phyloP scores from a whole-genome alignment of 2,113 vertebrate species.

The Chloropsis cyanopogon region DNA sequence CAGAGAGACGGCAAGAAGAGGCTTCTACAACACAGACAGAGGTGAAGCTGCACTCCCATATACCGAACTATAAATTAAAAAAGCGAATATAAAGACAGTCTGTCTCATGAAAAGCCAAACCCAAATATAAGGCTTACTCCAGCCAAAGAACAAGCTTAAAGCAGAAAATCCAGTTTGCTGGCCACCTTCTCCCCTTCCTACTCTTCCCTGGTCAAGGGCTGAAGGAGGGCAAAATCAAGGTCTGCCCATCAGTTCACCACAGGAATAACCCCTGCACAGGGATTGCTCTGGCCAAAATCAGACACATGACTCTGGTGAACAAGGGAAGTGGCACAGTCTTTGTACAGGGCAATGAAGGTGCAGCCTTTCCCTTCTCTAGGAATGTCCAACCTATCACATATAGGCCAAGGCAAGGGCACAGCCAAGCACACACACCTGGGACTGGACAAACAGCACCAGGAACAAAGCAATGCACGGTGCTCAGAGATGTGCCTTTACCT shows the following conservation, averaged over 20 bases:
- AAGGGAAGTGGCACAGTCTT: not conserved
- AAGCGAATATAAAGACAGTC: not conserved
- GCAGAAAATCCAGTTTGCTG: not conserved
- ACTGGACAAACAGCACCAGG: not conserved
- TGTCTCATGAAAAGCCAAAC: not conserved
- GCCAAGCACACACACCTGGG: not conserved
- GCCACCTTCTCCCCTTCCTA: not conserved
- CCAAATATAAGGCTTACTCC: not conserved
- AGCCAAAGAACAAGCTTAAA: not conserved
- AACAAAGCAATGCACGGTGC: not conserved
- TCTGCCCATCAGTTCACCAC: not conserved
- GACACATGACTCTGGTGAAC: not conserved
- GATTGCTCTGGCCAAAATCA: not conserved
- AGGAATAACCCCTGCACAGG: not conserved
- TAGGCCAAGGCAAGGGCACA: not conserved
- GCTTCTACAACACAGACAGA: not conserved
- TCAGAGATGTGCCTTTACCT: not conserved
- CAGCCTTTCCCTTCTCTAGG: not conserved
- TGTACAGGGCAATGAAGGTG: not conserved
- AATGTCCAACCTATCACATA: not conserved
- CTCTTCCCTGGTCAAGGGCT: not conserved
- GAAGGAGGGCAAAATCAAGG: not conserved
- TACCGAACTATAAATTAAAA: not conserved
- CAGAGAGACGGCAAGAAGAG: not conserved
- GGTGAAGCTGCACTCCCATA: not conserved